phyloP scores from a whole-genome alignment of 2,888 invertebrate genomes.

The Andrena chrysosceles region DNA sequence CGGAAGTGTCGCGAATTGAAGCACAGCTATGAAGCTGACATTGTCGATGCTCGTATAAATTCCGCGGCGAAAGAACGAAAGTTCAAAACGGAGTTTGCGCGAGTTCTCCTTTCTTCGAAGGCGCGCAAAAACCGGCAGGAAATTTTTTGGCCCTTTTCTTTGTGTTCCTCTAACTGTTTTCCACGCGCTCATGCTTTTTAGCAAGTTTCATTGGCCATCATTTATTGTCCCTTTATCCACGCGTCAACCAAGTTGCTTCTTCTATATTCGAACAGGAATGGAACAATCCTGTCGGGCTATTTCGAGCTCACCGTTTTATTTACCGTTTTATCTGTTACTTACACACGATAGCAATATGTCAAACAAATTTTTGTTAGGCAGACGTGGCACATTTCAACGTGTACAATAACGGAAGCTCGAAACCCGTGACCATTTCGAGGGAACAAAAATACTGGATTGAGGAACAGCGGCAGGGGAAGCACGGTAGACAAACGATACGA shows the following conservation, averaged over 20 bases:
- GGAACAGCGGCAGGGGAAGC: constrained; percentile 43
- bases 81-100: constrained; percentile 33
- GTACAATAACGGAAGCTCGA: constrained; percentile 30
- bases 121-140: constrained; percentile 22
- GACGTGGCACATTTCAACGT: constrained; percentile 18
- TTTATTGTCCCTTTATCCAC: constrained; percentile 9
- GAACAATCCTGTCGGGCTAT: neutral
- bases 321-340: neutral
- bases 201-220: constrained; percentile 8
- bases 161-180: constrained; percentile 25
- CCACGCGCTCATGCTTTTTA: constrained; percentile 29
- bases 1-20: constrained; percentile 67
- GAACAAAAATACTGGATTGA: constrained; percentile 53
- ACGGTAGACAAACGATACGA: constrained; percentile 63
- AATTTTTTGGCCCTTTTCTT: constrained; percentile 40
- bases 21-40: constrained; percentile 62
- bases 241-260: constrained; percentile 3
- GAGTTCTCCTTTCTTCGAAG: constrained; percentile 6
- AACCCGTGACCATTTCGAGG: constrained; percentile 55
- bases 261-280: neutral
- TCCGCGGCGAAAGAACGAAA: constrained; percentile 37
- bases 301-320: neutral
- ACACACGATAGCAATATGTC: too few relatives aligned
- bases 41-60: constrained; percentile 56
- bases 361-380: constrained; percentile 15